Evolutionary conservation across 2,797 vertebrate species (phyloP).

Genomic region (Poecile montanus): DNA sequence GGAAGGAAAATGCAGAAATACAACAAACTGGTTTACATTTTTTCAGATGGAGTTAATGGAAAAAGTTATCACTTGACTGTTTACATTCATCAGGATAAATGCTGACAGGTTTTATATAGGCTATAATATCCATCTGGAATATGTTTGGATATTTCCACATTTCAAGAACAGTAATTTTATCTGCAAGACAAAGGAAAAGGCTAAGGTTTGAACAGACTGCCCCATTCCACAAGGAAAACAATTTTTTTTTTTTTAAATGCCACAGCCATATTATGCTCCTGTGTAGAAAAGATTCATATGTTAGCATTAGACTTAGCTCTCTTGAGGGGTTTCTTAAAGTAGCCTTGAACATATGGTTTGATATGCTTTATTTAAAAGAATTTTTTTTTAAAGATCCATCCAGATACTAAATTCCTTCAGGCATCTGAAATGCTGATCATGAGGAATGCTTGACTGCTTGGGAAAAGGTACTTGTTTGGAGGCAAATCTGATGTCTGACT

Average conservation of each 20-base stretch:
- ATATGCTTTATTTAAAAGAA: conserved; percentile 7
- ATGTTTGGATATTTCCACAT: neutral
- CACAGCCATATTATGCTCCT: neutral
- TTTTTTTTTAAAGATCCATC: neutral
- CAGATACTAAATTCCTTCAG: conserved; percentile 40
- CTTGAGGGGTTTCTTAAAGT: neutral
- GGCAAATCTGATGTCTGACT: neutral
- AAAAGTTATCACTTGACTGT: neutral
- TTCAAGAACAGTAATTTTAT: conserved; percentile 2
- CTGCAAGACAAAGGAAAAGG: conserved; percentile 15
- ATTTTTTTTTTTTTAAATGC: neutral
- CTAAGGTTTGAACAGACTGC: neutral
- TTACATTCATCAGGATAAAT: neutral
- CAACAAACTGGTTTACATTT: neutral
- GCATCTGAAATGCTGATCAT: conserved; percentile 34
- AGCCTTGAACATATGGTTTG: neutral
- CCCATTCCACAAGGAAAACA: neutral
- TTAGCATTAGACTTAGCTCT: neutral
- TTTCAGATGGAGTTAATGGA: neutral
- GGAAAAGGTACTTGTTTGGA: neutral
- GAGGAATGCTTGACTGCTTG: conserved; percentile 13
- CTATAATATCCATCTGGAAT: neutral
- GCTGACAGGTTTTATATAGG: conserved; percentile 15
- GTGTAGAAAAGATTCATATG: neutral
- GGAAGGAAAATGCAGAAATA: neutral